A percentile compares a stretch with the other conserved stretches of the same genome.
phyloP scores from a whole-genome alignment of 2,797 vertebrate species.

The Anguilla obscura region DNA sequence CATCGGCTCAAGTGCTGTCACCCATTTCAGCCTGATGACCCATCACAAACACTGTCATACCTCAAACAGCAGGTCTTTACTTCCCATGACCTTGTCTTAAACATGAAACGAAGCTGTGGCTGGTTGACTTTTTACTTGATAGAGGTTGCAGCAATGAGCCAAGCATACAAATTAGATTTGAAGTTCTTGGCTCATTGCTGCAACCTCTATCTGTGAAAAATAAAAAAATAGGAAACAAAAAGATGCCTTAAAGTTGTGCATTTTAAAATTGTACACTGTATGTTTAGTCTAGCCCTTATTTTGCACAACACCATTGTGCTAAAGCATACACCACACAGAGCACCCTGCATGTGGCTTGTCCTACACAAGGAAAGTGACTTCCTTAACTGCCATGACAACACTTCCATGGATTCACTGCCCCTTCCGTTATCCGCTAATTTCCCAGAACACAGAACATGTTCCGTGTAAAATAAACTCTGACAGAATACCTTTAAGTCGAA shows the following conservation, averaged over 20 bases:
- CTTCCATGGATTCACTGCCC: neutral
- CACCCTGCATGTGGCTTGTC: neutral
- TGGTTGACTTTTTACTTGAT: neutral
- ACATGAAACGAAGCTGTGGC: neutral
- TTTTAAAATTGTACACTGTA: neutral
- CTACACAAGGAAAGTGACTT: neutral
- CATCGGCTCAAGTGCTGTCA: neutral
- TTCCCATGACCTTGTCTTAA: neutral
- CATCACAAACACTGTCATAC: neutral
- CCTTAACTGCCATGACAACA: slow-evolving; percentile 1
- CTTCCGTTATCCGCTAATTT: neutral
- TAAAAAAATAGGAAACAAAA: neutral
- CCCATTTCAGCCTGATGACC: neutral
- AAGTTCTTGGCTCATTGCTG: neutral
- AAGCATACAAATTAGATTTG: neutral
- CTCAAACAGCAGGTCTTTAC: neutral
- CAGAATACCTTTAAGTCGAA: neutral
- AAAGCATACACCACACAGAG: neutral
- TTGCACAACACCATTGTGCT: neutral
- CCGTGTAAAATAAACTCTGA: neutral
- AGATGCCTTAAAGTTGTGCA: neutral
- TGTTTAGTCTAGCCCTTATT: neutral
- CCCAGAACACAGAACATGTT: neutral
- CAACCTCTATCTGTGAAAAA: neutral
- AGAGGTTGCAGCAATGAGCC: neutral